Conservation (phyloP, 2,888 invertebrate species). For the Microctonus hyperodae region DNA sequence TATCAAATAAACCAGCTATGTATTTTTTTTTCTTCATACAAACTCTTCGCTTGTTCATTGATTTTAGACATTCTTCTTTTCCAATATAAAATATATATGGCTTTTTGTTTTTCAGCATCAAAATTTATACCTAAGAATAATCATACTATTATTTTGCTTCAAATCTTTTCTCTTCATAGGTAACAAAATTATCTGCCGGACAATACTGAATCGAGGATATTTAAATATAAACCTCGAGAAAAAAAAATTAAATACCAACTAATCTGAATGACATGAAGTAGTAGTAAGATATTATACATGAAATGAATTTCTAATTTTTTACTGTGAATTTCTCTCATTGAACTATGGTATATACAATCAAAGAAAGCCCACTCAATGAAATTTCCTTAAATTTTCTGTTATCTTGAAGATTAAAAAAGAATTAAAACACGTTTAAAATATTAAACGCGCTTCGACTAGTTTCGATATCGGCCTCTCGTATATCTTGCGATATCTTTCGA, state of each 20-base stretch:
- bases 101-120: conserved; percentile 12
- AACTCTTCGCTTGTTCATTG: conserved; percentile 30
- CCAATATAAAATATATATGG: conserved; percentile 28
- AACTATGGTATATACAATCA: not conserved
- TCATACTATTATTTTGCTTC: not conserved
- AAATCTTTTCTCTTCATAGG: not conserved
- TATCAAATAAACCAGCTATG: conserved; percentile 61
- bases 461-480: conserved; percentile 23
- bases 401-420: conserved; percentile 19
- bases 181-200: conserved; percentile 4
- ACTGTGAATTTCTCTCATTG: not conserved
- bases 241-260: not conserved
- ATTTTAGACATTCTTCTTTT: conserved; percentile 35
- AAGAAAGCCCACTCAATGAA: not conserved
- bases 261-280: not conserved
- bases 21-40: conserved; percentile 40
- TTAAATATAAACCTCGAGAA: not conserved
- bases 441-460: conserved; percentile 30
- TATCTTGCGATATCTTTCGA: conserved; percentile 5
- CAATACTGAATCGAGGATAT: conserved; percentile 4
- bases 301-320: not conserved
- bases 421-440: conserved; percentile 22
- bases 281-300: not conserved
- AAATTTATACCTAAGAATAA: conserved; percentile 8
- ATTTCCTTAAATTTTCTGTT: not conserved